Conservation (phyloP, 2,888 invertebrate species). For the Hyposoter didymator region DNA sequence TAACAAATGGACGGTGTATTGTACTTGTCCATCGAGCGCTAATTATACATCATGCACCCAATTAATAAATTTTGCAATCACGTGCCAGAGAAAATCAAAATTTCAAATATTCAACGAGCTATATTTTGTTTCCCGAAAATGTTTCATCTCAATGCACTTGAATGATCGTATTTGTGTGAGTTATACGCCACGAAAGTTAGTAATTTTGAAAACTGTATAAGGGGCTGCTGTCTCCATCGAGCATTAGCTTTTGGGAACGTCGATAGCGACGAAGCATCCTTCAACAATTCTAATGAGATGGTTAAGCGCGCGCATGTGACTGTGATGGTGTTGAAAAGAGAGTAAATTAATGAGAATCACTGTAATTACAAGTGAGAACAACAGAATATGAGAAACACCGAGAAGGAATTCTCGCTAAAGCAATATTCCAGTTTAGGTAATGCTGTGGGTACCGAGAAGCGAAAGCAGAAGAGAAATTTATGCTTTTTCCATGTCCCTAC, state of each 20-base stretch:
- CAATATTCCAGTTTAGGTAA: background rate
- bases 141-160: too few species aligned
- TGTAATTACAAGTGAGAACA: background rate
- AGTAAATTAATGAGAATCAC: background rate
- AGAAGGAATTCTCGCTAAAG: background rate
- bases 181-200: too few species aligned
- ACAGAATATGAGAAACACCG: background rate
- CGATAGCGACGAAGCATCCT: too few species aligned
- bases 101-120: background rate
- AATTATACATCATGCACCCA: background rate
- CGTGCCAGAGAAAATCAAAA: background rate
- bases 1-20: background rate
- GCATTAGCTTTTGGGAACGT: too few species aligned
- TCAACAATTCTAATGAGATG: background rate
- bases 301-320: background rate
- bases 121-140: too few species aligned
- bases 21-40: background rate
- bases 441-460: background rate
- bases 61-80: too few species aligned
- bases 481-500: background rate
- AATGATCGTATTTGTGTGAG: too few species aligned
- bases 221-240: too few species aligned
- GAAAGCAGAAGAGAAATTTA: background rate
- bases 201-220: too few species aligned
- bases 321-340: background rate